Conservation (phyloP, 2,888 invertebrate genomes). For the Ectemnius continuus region DNA sequence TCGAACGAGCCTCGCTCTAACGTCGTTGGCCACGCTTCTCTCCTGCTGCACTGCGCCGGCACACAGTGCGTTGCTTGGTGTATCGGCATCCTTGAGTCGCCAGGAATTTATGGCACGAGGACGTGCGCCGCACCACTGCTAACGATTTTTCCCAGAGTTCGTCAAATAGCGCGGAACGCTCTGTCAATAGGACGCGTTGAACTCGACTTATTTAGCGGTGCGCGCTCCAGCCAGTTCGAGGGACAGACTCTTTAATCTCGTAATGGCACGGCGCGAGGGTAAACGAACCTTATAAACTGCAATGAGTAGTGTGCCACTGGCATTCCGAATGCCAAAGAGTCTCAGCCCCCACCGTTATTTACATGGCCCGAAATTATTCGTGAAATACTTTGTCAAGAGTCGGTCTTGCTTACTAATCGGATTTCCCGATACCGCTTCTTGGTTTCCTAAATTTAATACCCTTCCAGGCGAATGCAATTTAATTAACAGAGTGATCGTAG, state of each 20-base stretch:
- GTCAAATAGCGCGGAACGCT: conserved; percentile 22
- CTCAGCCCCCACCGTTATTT: no score
- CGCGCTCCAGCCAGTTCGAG: conserved; percentile 10
- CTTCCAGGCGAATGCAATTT: no score
- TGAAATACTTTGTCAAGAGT: no score
- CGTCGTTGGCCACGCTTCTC: conserved; percentile 42
- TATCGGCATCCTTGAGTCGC: conserved; percentile 69
- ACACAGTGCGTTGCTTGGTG: conserved; percentile 8
- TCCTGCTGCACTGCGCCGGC: not conserved
- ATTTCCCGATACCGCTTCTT: no score
- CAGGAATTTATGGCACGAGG: conserved; percentile 75
- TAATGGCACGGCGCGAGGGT: conserved; percentile 20
- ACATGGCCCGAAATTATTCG: no score
- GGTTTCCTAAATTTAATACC: no score
- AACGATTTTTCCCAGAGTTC: conserved; percentile 46
- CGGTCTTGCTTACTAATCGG: no score
- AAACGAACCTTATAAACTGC: conserved; percentile 18
- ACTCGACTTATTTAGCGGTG: conserved; percentile 2
- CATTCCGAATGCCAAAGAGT: not conserved
- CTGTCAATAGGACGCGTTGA: conserved; percentile 18
- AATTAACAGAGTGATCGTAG: no score
- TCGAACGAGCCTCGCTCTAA: conserved; percentile 60
- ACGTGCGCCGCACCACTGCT: conserved; percentile 51
- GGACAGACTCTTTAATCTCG: conserved; percentile 14
- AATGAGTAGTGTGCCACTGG: not conserved